Evolutionary conservation across 2,888 invertebrate genomes (phyloP).

Genomic region (Plebejus argus): DNA sequence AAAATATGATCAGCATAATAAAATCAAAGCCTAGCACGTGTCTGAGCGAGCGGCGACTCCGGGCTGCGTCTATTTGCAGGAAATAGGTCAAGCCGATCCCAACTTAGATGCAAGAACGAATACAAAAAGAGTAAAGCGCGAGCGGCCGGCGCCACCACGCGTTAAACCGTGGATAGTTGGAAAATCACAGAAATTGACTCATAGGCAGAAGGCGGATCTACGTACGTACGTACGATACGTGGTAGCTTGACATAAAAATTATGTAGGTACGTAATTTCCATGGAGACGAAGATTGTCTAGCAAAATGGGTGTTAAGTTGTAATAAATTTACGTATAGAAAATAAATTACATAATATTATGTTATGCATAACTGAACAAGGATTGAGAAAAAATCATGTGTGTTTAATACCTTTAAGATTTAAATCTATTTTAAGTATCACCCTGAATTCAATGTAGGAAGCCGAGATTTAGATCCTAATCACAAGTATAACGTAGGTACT

Average conservation of each 20-base stretch:
- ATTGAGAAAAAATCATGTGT: no score
- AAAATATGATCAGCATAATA: constrained; percentile 29
- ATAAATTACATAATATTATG: background rate
- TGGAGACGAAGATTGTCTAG: background rate
- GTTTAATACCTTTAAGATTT: constrained; percentile 26
- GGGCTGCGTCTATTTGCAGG: constrained; percentile 74
- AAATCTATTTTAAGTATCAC: background rate
- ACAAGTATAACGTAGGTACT: background rate
- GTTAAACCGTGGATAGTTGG: constrained; percentile 37
- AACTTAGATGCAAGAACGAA: constrained; percentile 78
- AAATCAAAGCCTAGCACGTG: constrained; percentile 55
- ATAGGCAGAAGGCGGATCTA: no score
- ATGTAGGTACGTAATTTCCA: no score
- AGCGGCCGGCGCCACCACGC: constrained; percentile 47
- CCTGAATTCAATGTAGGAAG: constrained; percentile 14
- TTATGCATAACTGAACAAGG: no score
- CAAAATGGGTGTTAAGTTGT: background rate
- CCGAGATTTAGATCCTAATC: background rate
- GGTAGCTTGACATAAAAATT: no score
- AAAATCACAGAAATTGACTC: background rate
- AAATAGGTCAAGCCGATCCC: constrained; percentile 77
- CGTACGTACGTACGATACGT: no score
- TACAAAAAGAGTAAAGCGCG: constrained; percentile 78
- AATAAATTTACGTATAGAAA: background rate
- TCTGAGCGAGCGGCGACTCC: constrained; percentile 53